phyloP scores from a whole-genome alignment of 2,797 vertebrate genomes.

The Chiloscyllium punctatum region DNA sequence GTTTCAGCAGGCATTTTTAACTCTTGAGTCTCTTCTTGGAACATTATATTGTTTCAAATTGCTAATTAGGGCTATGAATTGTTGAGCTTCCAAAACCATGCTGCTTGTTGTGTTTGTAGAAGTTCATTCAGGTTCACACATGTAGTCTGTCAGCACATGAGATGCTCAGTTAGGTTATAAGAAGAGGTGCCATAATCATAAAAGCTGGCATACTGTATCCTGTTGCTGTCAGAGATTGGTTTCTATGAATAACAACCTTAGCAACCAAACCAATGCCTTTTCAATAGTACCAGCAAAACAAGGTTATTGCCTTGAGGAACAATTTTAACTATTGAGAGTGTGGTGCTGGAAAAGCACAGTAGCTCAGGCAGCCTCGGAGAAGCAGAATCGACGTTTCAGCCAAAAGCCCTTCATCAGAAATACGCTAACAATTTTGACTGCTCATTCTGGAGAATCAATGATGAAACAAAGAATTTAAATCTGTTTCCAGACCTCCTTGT shows the following conservation, averaged over 20 bases:
- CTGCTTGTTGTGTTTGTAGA: neutral
- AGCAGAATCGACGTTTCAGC: too few relatives aligned
- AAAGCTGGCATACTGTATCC: neutral
- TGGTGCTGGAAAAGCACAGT: too few relatives aligned
- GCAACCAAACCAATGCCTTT: neutral
- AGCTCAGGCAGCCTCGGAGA: too few relatives aligned
- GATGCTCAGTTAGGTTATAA: neutral
- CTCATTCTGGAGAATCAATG: neutral
- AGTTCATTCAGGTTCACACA: neutral
- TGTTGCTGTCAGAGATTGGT: too few relatives aligned
- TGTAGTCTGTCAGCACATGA: neutral
- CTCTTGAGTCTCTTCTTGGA: neutral
- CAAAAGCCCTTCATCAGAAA: too few relatives aligned
- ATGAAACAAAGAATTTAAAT: neutral
- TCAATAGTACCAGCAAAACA: neutral
- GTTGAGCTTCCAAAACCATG: neutral
- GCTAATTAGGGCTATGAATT: neutral
- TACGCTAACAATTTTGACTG: too few relatives aligned
- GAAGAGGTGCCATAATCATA: neutral
- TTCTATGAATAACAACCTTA: neutral
- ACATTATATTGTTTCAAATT: neutral
- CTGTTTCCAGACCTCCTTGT: neutral
- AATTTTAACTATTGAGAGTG: neutral
- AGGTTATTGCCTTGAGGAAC: neutral
- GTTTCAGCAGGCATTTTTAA: neutral